phyloP scores from a whole-genome alignment of 2,797 vertebrate genomes.

The Ambastaia sidthimunki region DNA sequence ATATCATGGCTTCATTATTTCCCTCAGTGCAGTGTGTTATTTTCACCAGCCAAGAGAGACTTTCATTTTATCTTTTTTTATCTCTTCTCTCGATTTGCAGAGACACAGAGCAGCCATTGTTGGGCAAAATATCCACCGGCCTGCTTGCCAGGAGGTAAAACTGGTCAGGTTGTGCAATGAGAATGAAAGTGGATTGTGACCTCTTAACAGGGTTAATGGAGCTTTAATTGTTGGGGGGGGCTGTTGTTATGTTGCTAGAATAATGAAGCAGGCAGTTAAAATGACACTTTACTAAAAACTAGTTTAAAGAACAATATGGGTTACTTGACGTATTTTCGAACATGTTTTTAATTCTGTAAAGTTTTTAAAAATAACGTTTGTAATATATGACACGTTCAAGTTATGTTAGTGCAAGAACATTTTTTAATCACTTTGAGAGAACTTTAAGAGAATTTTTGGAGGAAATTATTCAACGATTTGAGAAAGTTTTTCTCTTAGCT shows the following conservation, averaged over 20 bases:
- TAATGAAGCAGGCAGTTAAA: not conserved
- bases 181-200: conserved; percentile 39
- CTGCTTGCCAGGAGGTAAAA: conserved; percentile 43
- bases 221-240: conserved; percentile 14
- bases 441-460: no score
- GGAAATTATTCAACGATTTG: no score
- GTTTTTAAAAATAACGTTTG: no score
- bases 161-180: conserved; percentile 37
- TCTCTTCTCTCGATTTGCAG: conserved; percentile 41
- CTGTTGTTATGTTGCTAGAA: conserved; percentile 3
- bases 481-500: no score
- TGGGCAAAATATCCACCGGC: conserved; percentile 38
- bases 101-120: conserved; percentile 51
- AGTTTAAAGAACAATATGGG: not conserved
- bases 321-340: no score
- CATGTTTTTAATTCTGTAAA: no score
- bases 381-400: no score
- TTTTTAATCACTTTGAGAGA: no score
- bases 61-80: conserved; percentile 40
- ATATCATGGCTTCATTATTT: conserved; percentile 66
- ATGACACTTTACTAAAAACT: not conserved
- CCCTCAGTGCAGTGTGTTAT: conserved; percentile 50
- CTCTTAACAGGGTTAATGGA: conserved; percentile 43
- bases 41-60: conserved; percentile 42
- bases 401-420: no score